phyloP scores from a whole-genome alignment of 2,113 vertebrate genomes.

The Edolisoma coerulescens region DNA sequence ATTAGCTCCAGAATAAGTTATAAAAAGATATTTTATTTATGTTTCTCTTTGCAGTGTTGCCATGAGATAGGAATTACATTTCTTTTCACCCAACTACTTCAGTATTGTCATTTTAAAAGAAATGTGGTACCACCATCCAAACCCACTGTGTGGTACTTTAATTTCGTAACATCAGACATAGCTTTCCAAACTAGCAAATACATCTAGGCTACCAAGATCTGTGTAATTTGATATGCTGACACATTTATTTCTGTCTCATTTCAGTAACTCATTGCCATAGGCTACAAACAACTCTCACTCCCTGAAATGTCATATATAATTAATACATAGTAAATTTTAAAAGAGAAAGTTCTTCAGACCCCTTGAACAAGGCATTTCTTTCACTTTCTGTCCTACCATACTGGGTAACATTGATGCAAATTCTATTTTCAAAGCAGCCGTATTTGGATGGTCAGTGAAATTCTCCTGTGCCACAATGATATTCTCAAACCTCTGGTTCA shows the following conservation, averaged over 20 bases:
- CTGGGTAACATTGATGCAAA: background rate
- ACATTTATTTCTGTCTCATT: slow-evolving; percentile 24
- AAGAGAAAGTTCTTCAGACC: background rate
- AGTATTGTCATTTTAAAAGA: background rate
- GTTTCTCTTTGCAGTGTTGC: background rate
- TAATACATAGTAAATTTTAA: background rate
- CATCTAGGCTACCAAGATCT: background rate
- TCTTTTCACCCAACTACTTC: background rate
- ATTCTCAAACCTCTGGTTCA: background rate
- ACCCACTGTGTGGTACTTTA: background rate
- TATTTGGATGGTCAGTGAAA: background rate
- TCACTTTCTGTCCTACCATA: background rate
- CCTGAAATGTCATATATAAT: slow-evolving; percentile 39
- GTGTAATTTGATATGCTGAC: background rate
- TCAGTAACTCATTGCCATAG: slow-evolving; percentile 13
- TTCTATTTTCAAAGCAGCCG: background rate
- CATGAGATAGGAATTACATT: background rate
- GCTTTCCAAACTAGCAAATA: background rate
- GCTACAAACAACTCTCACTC: slow-evolving; percentile 37
- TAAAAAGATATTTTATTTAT: background rate
- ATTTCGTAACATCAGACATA: background rate
- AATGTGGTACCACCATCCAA: background rate
- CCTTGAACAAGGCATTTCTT: background rate
- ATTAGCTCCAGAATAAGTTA: background rate
- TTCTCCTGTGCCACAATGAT: background rate